phyloP scores from a whole-genome alignment of 1,140 invertebrate species.

The Ips nitidus region DNA sequence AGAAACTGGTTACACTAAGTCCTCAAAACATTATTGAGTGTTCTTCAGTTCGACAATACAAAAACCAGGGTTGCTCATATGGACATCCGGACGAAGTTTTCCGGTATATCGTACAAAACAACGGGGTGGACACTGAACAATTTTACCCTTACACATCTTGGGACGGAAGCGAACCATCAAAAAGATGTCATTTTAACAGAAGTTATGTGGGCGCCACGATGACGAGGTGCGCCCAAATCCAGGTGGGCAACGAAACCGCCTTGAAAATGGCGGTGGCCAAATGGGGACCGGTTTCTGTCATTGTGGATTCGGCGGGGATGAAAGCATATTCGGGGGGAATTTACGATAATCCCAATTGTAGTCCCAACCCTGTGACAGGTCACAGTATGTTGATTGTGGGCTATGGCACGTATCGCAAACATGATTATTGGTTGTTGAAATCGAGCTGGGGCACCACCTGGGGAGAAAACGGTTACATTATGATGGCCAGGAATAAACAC shows the following conservation, averaged over 20 bases:
- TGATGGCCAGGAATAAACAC: background rate
- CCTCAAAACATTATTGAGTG: background rate
- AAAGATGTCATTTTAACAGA: background rate
- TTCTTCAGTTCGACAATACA: background rate
- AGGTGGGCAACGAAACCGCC: background rate
- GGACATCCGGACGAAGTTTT: background rate
- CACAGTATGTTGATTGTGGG: background rate
- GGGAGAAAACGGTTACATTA: background rate
- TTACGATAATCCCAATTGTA: background rate
- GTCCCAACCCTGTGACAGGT: background rate
- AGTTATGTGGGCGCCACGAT: background rate
- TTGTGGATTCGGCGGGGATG: background rate
- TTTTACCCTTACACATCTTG: background rate
- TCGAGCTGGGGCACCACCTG: background rate
- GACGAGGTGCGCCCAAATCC: background rate
- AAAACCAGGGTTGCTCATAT: background rate
- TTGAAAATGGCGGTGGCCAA: background rate
- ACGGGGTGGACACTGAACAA: background rate
- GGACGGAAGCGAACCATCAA: background rate
- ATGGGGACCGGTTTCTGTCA: background rate
- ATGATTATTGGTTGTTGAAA: background rate
- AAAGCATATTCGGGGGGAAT: background rate
- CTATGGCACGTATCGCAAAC: background rate
- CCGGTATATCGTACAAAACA: background rate
- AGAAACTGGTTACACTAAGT: background rate